These are phyloP conservation scores for Pteropus rufus DNA, from an alignment of 2,797 vertebrate genomes.

Conservation along the genomic window DNA sequence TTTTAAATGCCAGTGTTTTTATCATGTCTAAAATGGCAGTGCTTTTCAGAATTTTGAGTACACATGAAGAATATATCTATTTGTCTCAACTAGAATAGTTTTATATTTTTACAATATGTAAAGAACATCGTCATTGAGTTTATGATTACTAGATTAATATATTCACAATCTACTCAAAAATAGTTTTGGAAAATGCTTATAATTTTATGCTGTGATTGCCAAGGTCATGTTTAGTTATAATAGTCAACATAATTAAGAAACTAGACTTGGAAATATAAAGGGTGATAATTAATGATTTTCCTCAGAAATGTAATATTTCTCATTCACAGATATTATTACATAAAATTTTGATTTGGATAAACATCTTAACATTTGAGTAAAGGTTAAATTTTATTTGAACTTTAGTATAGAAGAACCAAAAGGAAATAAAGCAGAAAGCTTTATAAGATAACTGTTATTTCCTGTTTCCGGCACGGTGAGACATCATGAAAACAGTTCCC, in stretches of 20 bases:
- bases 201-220: not conserved
- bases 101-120: not conserved
- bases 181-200: not conserved
- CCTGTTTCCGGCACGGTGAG: not conserved
- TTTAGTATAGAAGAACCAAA: not conserved
- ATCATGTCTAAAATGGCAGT: not conserved
- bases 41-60: not conserved
- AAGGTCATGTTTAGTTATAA: not conserved
- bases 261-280: not conserved
- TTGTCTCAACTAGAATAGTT: not conserved
- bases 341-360: conserved; percentile 11
- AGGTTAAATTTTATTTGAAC: conserved; percentile 42
- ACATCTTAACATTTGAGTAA: conserved; percentile 24
- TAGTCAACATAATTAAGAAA: not conserved
- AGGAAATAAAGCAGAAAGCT: conserved; percentile 39
- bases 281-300: not conserved
- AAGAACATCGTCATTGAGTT: not conserved
- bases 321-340: not conserved
- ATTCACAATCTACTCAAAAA: not conserved
- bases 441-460: not conserved
- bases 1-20: not conserved
- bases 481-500: not conserved
- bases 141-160: not conserved
- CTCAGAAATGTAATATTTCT: not conserved
- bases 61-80: not conserved